These are phyloP conservation scores for Machimus rusticus DNA, from an alignment of 2,888 invertebrate species.

Conservation along the genomic window DNA sequence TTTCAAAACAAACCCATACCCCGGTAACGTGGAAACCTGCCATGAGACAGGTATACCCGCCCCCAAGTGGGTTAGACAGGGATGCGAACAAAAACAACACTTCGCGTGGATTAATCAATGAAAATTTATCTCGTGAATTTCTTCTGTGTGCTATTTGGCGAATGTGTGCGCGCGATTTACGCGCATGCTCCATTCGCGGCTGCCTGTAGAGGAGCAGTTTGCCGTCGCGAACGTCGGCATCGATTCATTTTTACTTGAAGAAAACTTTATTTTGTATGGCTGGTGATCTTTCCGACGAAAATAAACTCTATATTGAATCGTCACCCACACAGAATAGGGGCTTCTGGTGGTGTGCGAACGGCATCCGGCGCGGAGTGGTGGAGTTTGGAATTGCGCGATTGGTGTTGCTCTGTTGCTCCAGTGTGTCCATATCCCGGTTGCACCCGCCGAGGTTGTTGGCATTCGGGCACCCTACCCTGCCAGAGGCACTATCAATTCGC, in stretches of 20 bases:
- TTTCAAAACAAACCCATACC: slow-evolving; percentile 27
- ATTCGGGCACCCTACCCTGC: background rate
- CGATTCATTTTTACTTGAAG: background rate
- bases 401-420: background rate
- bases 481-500: background rate
- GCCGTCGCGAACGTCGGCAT: background rate
- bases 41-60: background rate
- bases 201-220: background rate
- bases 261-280: background rate
- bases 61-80: background rate
- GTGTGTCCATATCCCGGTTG: background rate
- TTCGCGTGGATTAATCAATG: slow-evolving; percentile 18
- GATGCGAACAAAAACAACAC: slow-evolving; percentile 27
- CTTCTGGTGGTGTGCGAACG: background rate
- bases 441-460: background rate
- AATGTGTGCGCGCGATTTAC: background rate
- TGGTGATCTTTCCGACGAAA: background rate
- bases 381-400: background rate
- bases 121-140: background rate
- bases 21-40: background rate
- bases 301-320: background rate
- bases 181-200: background rate
- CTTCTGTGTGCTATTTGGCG: background rate
- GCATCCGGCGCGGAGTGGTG: background rate
- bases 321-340: background rate